Percentiles rank a stretch among this genome's conserved stretches.
Conservation (phyloP, 1,140 invertebrate genomes). For the Pseudomyrmex dendroicus region DNA sequence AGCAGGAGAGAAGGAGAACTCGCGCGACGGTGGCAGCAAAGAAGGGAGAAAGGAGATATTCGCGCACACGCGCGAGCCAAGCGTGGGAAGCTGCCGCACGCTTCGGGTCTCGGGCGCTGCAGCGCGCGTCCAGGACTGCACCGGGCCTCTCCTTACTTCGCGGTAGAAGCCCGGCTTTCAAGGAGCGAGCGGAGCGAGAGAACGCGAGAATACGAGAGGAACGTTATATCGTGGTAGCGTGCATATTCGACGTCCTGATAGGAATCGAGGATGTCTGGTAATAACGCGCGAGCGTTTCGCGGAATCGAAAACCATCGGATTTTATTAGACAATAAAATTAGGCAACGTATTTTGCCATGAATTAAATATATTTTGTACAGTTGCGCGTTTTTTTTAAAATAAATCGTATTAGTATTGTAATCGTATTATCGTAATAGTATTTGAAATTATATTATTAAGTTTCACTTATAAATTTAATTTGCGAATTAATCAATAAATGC, state of each 20-base stretch:
- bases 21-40: constrained; percentile 33
- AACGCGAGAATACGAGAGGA: constrained; percentile 21
- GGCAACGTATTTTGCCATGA: too few species aligned
- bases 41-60: constrained; percentile 38
- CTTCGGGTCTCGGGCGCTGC: constrained; percentile 71
- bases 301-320: too few species aligned
- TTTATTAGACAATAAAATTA: too few species aligned
- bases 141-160: constrained; percentile 66
- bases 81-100: constrained; percentile 82
- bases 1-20: constrained; percentile 25
- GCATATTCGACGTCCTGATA: constrained; percentile 29
- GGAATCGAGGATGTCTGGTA: constrained; percentile 14
- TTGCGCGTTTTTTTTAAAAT: too few species aligned
- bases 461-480: too few species aligned
- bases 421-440: too few species aligned
- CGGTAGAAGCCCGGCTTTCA: constrained; percentile 55
- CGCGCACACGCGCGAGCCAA: constrained; percentile 76
- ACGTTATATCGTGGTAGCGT: constrained; percentile 36
- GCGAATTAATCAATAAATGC: too few species aligned
- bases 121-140: constrained; percentile 64
- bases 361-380: too few species aligned
- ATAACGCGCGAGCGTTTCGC: not conserved
- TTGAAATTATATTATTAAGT: too few species aligned
- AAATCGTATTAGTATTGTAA: too few species aligned
- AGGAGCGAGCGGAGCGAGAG: constrained; percentile 51